A percentile compares a stretch with the other conserved stretches of the same genome.
phyloP scores from a whole-genome alignment of 2,113 vertebrate genomes.

The Varanus salvator region DNA sequence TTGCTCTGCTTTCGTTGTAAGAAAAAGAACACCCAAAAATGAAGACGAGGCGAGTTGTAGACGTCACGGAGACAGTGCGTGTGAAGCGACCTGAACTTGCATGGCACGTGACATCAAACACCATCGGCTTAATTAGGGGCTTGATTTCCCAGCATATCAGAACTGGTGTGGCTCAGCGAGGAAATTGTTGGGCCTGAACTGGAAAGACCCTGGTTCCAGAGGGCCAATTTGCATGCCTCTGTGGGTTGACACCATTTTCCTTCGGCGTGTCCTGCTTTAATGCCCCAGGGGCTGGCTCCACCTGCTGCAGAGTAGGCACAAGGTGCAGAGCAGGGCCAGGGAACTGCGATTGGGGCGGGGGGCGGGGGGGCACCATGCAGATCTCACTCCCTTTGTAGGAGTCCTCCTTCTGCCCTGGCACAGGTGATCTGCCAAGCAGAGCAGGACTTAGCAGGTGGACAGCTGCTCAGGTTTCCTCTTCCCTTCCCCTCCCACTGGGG shows the following conservation, averaged over 20 bases:
- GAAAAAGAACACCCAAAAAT: neutral
- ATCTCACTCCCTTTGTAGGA: too few species aligned
- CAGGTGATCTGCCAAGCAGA: constrained; percentile 48
- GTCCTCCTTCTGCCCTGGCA: constrained; percentile 17
- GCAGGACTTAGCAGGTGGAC: constrained; percentile 61
- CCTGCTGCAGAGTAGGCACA: too few species aligned
- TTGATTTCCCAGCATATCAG: neutral
- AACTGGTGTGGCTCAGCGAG: neutral
- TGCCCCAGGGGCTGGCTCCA: too few species aligned
- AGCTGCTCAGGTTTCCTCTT: constrained; percentile 67
- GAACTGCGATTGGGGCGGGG: too few species aligned
- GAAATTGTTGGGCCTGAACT: neutral
- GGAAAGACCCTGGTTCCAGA: neutral
- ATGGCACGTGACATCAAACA: too few species aligned
- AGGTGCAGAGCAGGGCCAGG: too few species aligned
- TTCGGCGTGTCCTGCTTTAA: too few species aligned
- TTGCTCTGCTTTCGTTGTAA: too few species aligned
- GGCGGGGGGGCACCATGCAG: too few species aligned
- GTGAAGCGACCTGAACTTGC: neutral
- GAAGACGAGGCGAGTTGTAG: neutral
- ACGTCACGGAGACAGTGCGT: too few species aligned
- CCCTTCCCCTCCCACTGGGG: constrained; percentile 48
- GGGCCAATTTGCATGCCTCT: too few species aligned
- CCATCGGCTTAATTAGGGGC: neutral
- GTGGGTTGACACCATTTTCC: neutral